These are phyloP conservation scores for Tetrax tetrax DNA, from an alignment of 2,113 vertebrate genomes.

Conservation along the genomic window DNA sequence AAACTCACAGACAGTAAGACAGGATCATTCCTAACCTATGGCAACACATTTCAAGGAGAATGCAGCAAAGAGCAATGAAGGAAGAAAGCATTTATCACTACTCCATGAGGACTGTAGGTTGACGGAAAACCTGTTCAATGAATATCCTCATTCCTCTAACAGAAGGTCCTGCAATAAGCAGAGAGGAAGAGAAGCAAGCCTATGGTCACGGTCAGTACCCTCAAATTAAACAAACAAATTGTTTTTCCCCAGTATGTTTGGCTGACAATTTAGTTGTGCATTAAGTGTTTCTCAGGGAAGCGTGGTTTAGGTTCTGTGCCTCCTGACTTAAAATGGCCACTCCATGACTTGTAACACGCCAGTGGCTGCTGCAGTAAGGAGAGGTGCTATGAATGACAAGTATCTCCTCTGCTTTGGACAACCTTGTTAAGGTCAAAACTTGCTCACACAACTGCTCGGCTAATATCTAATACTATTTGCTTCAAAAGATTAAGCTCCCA, in stretches of 20 bases:
- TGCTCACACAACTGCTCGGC: not conserved
- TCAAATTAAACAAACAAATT: not conserved
- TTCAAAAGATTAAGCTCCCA: not conserved
- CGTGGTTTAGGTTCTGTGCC: not conserved
- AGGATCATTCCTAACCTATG: not conserved
- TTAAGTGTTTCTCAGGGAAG: not conserved
- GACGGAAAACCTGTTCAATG: not conserved
- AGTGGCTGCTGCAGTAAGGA: not conserved
- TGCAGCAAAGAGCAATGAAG: not conserved
- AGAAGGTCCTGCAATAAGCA: not conserved
- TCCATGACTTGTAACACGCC: not conserved
- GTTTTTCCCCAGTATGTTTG: not conserved
- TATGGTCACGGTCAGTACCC: not conserved
- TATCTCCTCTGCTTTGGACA: not conserved
- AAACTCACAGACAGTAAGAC: not conserved
- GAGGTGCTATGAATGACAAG: not conserved
- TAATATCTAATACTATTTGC: not conserved
- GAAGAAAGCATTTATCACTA: not conserved
- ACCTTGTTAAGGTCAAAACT: not conserved
- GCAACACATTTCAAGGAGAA: not conserved
- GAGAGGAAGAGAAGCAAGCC: not conserved
- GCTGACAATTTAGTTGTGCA: not conserved
- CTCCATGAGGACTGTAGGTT: not conserved
- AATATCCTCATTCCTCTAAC: not conserved
- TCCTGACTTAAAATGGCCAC: not conserved